Evolutionary conservation across 1,140 invertebrate genomes (phyloP), one percentile per base, ranked within the genome.

Genomic region (Trissolcus basalis): DNA sequence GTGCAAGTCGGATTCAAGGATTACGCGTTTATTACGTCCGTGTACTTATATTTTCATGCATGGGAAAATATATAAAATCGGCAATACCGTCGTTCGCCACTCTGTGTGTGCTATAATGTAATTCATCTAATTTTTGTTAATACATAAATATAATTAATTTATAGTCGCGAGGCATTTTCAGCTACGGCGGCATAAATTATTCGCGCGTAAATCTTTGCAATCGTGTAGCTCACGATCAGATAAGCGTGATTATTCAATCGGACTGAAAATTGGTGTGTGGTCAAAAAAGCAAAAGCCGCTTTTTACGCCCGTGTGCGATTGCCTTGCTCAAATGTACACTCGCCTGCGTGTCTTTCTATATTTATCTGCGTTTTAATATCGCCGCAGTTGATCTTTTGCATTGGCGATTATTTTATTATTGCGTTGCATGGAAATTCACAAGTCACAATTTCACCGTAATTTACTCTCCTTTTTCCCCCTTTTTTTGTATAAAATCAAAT

Each of bases 1-100:
- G 19, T 63, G 68, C 77, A 72, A 71, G 63, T 71, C 56, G 67
- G 51, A 75, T 74, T 13, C 77, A 65, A 69, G 77, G 72, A 69
- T 72, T 75, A 72, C 43, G 67, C 68, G 54, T 79, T 71, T 75
- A 75, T 69, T 75, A 69, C 72, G 75, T 72, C 75, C 72, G 69
- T 72, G 63, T 64, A 54, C 59, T 27, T 27, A 27, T 27, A 27
- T 27, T 27, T 27, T 27, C 19, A 27, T 69, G 27, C 71, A 72
- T 79, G 77, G 72, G 77, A 71, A 71, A 79, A 79, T 75, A 59
- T 78, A 78, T 69, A 68, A 79, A 79, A 75, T 72, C 68, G 67
- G 69, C 68, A 75, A 79, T 79, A 72, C 58, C 55, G 75, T 75
- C 50, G 71, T 60, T n/a, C n/a, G 19, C 6, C 6, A 1, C 19